Evolutionary conservation across 2,113 vertebrate species (phyloP), one percentile per base, ranked within the genome.

Genomic region (Bolborhynchus lineola): DNA sequence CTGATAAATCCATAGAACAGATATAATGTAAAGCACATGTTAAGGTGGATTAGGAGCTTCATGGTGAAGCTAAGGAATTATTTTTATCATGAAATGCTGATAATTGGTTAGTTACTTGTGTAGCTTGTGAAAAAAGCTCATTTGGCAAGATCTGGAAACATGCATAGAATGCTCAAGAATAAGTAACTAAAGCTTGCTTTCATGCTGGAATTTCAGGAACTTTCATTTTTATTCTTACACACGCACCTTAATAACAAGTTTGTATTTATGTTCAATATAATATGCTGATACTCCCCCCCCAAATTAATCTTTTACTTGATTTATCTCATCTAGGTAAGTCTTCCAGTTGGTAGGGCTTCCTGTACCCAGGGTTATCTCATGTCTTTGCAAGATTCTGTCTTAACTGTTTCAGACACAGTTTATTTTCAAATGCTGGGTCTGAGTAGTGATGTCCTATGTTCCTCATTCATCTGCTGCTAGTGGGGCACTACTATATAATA

Each of bases 201-300:
- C 35, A 57, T 74, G 15, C 62, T 74, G 31, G 29, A n/a, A 75
- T 64, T 50, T 64, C 39, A 69, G 55, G 35, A 71, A 7, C 8
- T 65, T 69, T 2, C 1, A 35, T 62, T 88, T 96, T 64, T 74
- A 3, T 86, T 83, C 33, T 67, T 87, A 6, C 31, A 5, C 2
- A 3, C 24, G 42, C 4, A 44, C 33, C 13, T 63, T 59, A 59
- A 19, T 55, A 60, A 33, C 35, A 60, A 78, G 5, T 11, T 79
- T 20, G 7, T 41, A 17, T 60, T 89, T 80, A 23, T 39, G 15
- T 63, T 67, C 29, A 67, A 1, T 68, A 6, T 41, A 68, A 24
- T 78, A 57, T 14, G 11, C 17, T 63, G 2, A 6, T 3, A 2
- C 6, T 6, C 4, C 2, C 4, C 2, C 0, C 3, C 6, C n/a